These are phyloP conservation scores for Myiagra hebetior DNA, from an alignment of 2,113 vertebrate species.

Conservation along the genomic window DNA sequence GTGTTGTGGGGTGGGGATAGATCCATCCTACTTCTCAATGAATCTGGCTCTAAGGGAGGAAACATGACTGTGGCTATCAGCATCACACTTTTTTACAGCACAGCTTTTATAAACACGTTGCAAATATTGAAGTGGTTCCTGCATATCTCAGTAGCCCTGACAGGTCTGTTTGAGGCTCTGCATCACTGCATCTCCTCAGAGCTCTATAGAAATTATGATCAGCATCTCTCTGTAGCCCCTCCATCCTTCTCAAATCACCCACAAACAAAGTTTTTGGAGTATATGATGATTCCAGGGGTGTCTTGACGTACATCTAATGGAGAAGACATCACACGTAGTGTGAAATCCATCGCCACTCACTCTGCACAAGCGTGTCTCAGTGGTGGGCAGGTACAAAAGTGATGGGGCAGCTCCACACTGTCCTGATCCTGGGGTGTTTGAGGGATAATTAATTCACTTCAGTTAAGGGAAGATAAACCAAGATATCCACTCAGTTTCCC, in stretches of 20 bases:
- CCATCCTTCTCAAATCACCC: neutral
- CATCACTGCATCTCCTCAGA: neutral
- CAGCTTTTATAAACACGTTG: accelerated
- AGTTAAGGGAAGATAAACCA: neutral
- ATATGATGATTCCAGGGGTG: neutral
- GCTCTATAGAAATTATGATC: neutral
- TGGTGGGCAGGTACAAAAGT: neutral
- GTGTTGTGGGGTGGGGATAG: neutral
- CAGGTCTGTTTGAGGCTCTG: neutral
- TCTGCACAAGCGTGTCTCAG: accelerated
- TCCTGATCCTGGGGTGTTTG: neutral
- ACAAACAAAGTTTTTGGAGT: neutral
- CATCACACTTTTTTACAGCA: neutral
- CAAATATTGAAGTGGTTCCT: neutral
- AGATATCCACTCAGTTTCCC: neutral
- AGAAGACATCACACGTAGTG: neutral
- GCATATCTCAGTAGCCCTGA: neutral
- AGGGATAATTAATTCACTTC: neutral
- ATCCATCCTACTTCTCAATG: neutral
- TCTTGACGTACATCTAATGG: neutral
- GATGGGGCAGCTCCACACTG: neutral
- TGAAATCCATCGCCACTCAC: neutral
- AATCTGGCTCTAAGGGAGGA: neutral
- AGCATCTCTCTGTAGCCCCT: neutral
- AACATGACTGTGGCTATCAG: neutral